Base-by-base conservation (phyloP, 2,113 vertebrate genomes). In the Sphaerodactylus townsendi region DNA sequence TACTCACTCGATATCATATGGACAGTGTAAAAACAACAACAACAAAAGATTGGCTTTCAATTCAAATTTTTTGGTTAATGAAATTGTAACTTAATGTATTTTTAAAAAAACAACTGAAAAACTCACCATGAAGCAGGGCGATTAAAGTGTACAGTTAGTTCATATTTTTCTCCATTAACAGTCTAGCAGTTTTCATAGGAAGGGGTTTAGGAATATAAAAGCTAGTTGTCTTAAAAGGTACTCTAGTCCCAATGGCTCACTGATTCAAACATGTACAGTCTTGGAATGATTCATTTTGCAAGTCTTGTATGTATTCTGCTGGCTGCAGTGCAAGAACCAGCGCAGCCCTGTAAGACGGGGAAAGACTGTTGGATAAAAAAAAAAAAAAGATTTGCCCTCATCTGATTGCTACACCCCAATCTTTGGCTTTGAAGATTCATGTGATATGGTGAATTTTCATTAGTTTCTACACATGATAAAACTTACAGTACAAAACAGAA, bases 391-490 rank as follows among this genome's bases (percentile, higher is more conserved):
- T 2, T 5, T 2, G 73, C 79, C 77, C 62, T 0, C 39, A 82
- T 68, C 23, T 5, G 0, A 33, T 71, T 73, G 65, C 68, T 71
- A 89, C 87, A 59, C 77, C 90, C 85, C 83, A 1, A 10, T 90
- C 93, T 94, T 93, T 93, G 93, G 92, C 89, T 92, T 90, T 4
- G 46, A 84, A 56, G 50, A 23, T 88, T 59, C n/a, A 89, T 19
- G 10, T 44, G 79, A 53, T 33, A 21, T 10, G 86, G 81, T 78
- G 83, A 14, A 14, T 41, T 35, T 80, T 85, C 66, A 35, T 86
- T 68, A n/a, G 74, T 53, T 86, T 85, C 70, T 84, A 85, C 89
- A 75, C 89, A 0, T 25, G 79, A 50, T 25, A 6, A 21, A 9
- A 41, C 78, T 64, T 88, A 85, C 91, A 87, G 90, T 68, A 71